Percentiles rank a stretch among this genome's conserved stretches.
phyloP scores from a whole-genome alignment of 1,140 invertebrate species.

The Camponotus vicinus region DNA sequence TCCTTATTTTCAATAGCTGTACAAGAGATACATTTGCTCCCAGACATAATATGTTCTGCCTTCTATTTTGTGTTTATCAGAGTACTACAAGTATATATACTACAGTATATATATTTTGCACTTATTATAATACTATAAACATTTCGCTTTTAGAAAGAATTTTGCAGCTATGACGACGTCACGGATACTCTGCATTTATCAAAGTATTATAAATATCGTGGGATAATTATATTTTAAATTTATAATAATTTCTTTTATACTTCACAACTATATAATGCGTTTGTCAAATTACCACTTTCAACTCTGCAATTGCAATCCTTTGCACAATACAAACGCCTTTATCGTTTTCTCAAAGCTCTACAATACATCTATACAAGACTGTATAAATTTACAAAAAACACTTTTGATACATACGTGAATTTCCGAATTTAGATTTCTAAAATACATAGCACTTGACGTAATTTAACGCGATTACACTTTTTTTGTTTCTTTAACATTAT shows the following conservation, averaged over 20 bases:
- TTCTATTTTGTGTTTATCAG: slow-evolving; percentile 8
- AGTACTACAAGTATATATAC: slow-evolving; percentile 14
- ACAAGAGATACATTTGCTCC: slow-evolving; percentile 19
- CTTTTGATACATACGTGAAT: slow-evolving; percentile 37
- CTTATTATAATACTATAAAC: slow-evolving; percentile 22
- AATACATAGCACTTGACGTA: slow-evolving; percentile 54
- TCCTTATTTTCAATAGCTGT: background rate
- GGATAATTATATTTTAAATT: slow-evolving; percentile 27
- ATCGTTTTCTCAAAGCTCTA: slow-evolving; percentile 21
- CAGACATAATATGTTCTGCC: slow-evolving; percentile 17
- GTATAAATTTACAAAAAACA: slow-evolving; percentile 68
- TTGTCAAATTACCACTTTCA: slow-evolving; percentile 36
- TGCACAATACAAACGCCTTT: slow-evolving; percentile 31
- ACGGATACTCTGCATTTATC: background rate
- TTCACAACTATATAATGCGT: slow-evolving; percentile 24
- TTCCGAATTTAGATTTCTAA: slow-evolving; percentile 49
- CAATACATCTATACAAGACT: slow-evolving; percentile 26
- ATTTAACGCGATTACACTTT: slow-evolving; percentile 15
- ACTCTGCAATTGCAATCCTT: slow-evolving; percentile 36
- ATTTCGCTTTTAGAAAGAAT: slow-evolving; percentile 26
- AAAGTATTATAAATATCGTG: slow-evolving; percentile 8
- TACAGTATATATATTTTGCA: slow-evolving; percentile 31
- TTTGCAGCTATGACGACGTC: background rate
- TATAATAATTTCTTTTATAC: slow-evolving; percentile 2
- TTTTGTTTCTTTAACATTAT: slow-evolving; percentile 59